These are phyloP conservation scores for Perdita meconis DNA, from an alignment of 2,888 invertebrate genomes.

Conservation along the genomic window DNA sequence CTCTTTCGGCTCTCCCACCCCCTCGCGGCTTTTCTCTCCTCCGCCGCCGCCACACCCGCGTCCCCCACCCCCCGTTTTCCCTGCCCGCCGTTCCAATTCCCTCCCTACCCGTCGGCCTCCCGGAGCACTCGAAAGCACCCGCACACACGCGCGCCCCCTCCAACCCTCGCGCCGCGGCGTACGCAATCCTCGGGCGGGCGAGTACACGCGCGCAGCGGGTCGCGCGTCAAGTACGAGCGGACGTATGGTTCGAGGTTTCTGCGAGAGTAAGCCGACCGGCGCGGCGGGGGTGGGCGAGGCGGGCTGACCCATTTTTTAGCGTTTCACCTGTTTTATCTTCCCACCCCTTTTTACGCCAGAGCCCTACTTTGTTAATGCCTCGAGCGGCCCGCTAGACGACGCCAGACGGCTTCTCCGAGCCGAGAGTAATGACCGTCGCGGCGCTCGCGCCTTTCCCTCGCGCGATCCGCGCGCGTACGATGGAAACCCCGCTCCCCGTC, in stretches of 20 bases:
- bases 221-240: constrained; percentile 41
- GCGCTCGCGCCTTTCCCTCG: constrained; percentile 6
- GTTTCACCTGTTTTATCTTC: constrained; percentile 76
- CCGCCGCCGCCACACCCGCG: constrained; percentile 21
- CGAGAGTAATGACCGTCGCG: constrained; percentile 69
- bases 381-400: constrained; percentile 65
- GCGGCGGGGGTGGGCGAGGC: constrained; percentile 19
- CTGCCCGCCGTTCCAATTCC: not conserved
- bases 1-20: constrained; percentile 31
- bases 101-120: constrained; percentile 8
- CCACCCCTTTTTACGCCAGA: constrained; percentile 74
- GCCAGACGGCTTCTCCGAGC: constrained; percentile 70
- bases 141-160: not conserved
- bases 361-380: constrained; percentile 75
- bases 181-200: constrained; percentile 38
- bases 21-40: constrained; percentile 10
- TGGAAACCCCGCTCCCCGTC: constrained; percentile 15
- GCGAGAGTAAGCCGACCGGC: constrained; percentile 34
- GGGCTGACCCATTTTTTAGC: constrained; percentile 75
- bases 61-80: constrained; percentile 15
- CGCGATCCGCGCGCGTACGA: constrained; percentile 15
- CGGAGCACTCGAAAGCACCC: constrained; percentile 47
- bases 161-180: constrained; percentile 13
- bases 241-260: constrained; percentile 35
- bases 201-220: constrained; percentile 20